Conservation (phyloP, 2,888 invertebrate species). For the Sminthurinus aureus region DNA sequence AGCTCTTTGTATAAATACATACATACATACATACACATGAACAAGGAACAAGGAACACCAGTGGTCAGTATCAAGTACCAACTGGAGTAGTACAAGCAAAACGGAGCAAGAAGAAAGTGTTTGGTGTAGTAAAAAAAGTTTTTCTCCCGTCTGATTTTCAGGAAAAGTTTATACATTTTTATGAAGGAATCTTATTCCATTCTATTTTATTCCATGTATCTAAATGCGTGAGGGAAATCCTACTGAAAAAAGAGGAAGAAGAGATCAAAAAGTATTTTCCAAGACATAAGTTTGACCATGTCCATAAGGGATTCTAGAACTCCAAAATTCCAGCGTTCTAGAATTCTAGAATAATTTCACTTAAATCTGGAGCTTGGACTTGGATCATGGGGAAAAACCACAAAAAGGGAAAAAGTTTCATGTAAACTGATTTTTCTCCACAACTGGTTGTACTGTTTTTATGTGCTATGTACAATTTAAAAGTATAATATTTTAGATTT, state of each 20-base stretch:
- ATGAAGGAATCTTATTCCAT: constrained; percentile 23
- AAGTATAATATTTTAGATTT: too few species aligned
- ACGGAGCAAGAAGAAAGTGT: neutral
- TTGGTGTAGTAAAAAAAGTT: too few species aligned
- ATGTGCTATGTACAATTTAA: too few species aligned
- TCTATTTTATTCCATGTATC: neutral
- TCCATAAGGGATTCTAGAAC: constrained; percentile 8
- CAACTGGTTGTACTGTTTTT: too few species aligned
- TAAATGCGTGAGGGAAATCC: neutral
- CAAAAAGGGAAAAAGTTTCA: neutral
- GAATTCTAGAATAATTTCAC: constrained; percentile 31
- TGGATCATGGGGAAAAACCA: neutral
- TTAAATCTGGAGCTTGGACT: neutral
- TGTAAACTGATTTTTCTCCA: too few species aligned
- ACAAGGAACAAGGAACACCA: neutral
- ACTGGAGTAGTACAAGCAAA: too few species aligned
- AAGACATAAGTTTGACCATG: neutral
- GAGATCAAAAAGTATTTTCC: constrained; percentile 34
- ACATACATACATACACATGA: neutral
- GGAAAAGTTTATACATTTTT: constrained; percentile 40
- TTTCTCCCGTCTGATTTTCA: neutral
- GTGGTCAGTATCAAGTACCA: neutral
- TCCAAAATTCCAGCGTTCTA: too few species aligned
- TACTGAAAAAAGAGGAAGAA: constrained; percentile 1
- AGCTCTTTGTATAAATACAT: too few species aligned